These are phyloP conservation scores for Caenorhabditis plicata DNA, from an alignment of 2,888 invertebrate species.

Conservation along the genomic window DNA sequence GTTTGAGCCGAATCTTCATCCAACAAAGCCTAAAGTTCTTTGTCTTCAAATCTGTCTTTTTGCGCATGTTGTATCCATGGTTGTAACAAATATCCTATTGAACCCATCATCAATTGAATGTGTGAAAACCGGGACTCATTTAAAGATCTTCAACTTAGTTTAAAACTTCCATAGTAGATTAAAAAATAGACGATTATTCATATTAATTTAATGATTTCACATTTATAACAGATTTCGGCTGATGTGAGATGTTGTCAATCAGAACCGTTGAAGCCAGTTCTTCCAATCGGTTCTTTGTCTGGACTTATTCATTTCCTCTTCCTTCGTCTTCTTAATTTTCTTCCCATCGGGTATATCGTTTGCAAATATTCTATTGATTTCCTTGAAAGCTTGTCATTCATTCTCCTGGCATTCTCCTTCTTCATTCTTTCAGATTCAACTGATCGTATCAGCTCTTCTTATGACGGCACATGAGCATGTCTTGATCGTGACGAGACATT, in stretches of 20 bases:
- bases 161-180: too few species aligned
- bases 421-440: constrained; percentile 24
- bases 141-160: too few species aligned
- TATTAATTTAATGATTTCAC: constrained; percentile 23
- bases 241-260: constrained; percentile 20
- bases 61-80: too few species aligned
- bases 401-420: constrained; percentile 32
- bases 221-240: constrained; percentile 26
- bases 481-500: constrained; percentile 45
- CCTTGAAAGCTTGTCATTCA: constrained; percentile 31
- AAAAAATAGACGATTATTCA: too few species aligned
- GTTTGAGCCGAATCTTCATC: too few species aligned
- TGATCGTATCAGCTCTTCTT: constrained; percentile 50
- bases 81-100: too few species aligned
- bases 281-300: constrained; percentile 52
- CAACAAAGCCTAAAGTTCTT: too few species aligned
- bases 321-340: constrained; percentile 22
- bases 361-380: constrained; percentile 44
- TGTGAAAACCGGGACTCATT: too few species aligned
- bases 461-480: constrained; percentile 52
- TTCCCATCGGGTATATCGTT: too few species aligned
- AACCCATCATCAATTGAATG: too few species aligned
- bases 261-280: constrained; percentile 17
- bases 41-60: too few species aligned
- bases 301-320: constrained; percentile 42